Evolutionary conservation across 2,888 invertebrate genomes (phyloP).

Genomic region (Eudemis profundana): DNA sequence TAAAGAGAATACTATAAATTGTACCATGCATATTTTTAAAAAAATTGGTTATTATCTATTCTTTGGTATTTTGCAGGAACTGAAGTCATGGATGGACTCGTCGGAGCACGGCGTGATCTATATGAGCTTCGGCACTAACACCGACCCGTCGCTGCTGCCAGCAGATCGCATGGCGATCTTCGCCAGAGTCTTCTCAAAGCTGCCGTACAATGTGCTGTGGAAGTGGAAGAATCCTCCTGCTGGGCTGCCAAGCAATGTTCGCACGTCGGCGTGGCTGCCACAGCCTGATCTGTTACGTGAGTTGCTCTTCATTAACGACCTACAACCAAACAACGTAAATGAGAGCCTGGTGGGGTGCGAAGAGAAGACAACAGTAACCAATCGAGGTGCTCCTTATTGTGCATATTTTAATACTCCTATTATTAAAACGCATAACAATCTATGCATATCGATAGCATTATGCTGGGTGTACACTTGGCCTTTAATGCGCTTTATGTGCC

Average conservation of each 20-base stretch:
- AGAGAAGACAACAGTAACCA: too few species aligned
- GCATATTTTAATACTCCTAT: too few species aligned
- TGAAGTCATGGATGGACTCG: conserved; percentile 28
- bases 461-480: too few species aligned
- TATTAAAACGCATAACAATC: too few species aligned
- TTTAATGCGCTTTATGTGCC: too few species aligned
- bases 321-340: too few species aligned
- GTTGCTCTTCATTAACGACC: conserved; percentile 27
- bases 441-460: too few species aligned
- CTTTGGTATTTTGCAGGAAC: conserved; percentile 48
- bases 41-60: too few species aligned
- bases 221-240: conserved; percentile 56
- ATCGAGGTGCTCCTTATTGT: too few species aligned
- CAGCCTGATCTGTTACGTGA: conserved; percentile 58
- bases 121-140: conserved; percentile 63
- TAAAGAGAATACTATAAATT: too few species aligned
- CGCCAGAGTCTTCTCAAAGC: conserved; percentile 48
- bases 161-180: conserved; percentile 49
- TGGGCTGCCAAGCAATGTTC: conserved; percentile 57
- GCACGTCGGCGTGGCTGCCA: conserved; percentile 58
- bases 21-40: too few species aligned
- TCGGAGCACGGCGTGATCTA: conserved; percentile 52
- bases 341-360: too few species aligned
- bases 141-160: conserved; percentile 50
- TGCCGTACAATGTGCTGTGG: conserved; percentile 57